A percentile compares a stretch with the other conserved stretches of the same genome.
Evolutionary conservation across 2,888 invertebrate genomes (phyloP).

Genomic region (Drosophila fulvimacula): DNA sequence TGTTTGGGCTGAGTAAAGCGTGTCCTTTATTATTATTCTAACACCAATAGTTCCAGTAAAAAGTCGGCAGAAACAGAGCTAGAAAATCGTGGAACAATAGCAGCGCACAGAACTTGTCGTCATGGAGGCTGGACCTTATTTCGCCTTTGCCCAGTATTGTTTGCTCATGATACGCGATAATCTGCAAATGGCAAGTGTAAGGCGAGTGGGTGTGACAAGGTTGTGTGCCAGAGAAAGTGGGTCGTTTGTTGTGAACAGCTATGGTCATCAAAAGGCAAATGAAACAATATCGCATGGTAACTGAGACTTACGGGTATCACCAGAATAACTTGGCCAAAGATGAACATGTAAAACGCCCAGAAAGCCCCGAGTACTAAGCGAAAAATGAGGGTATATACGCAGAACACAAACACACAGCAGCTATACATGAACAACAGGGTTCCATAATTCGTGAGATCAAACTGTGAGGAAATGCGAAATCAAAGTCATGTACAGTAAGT

Average conservation of each 20-base stretch:
- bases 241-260: conserved; percentile 16
- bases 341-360: conserved; percentile 34
- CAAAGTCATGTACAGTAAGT: no score
- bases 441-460: conserved; percentile 44
- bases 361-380: conserved; percentile 1
- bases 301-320: conserved; percentile 55
- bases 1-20: conserved; percentile 18
- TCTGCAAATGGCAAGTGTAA: conserved; percentile 50
- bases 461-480: conserved; percentile 15
- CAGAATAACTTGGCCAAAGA: conserved; percentile 25
- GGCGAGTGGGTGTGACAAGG: conserved; percentile 9
- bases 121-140: conserved; percentile 31
- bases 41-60: conserved; percentile 35
- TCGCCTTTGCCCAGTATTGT: conserved; percentile 42
- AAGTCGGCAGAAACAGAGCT: conserved; percentile 51
- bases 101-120: conserved; percentile 55
- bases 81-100: conserved; percentile 66
- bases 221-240: not conserved
- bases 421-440: conserved; percentile 26
- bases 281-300: conserved; percentile 15
- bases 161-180: conserved; percentile 66
- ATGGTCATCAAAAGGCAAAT: conserved; percentile 29
- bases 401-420: conserved; percentile 32
- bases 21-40: conserved; percentile 47
- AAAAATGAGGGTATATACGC: conserved; percentile 36